Percentiles rank a stretch among this genome's conserved stretches.
Conservation (phyloP, 2,888 invertebrate species). For the Phalera bucephala region DNA sequence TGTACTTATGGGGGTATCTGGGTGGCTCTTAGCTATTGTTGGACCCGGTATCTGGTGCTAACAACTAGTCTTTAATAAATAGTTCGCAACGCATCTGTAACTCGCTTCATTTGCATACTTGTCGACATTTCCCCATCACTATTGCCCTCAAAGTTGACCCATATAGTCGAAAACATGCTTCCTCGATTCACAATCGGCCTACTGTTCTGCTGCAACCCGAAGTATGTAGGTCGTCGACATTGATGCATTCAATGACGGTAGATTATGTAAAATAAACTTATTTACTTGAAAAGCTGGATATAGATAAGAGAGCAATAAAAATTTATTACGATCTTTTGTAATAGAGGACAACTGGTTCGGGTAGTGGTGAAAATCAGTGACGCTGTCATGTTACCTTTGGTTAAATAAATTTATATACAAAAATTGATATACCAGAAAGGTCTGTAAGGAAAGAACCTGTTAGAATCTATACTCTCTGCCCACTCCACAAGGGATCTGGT, state of each 20-base stretch:
- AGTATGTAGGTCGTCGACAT: conserved; percentile 67
- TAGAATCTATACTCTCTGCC: no score
- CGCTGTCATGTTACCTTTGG: no score
- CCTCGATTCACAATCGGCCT: conserved; percentile 66
- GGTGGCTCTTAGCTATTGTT: no score
- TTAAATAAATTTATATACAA: no score
- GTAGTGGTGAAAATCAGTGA: no score
- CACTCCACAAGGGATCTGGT: no score
- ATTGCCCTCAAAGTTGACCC: conserved; percentile 57
- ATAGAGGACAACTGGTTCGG: conserved; percentile 3
- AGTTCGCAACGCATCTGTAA: background rate
- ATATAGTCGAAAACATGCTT: conserved; percentile 66
- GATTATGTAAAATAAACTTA: conserved; percentile 20
- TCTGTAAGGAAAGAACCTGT: no score
- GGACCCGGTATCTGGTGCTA: no score
- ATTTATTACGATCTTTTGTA: conserved; percentile 17
- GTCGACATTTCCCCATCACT: conserved; percentile 44
- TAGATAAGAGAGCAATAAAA: conserved; percentile 29
- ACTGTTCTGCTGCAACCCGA: conserved; percentile 52
- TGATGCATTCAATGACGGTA: conserved; percentile 18
- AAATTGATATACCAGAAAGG: no score
- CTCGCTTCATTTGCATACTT: conserved; percentile 1
- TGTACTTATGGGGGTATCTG: no score
- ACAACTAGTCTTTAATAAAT: background rate
- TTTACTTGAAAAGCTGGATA: conserved; percentile 15